Conservation (phyloP, 2,888 invertebrate species). For the Nephrotoma appendiculata region DNA sequence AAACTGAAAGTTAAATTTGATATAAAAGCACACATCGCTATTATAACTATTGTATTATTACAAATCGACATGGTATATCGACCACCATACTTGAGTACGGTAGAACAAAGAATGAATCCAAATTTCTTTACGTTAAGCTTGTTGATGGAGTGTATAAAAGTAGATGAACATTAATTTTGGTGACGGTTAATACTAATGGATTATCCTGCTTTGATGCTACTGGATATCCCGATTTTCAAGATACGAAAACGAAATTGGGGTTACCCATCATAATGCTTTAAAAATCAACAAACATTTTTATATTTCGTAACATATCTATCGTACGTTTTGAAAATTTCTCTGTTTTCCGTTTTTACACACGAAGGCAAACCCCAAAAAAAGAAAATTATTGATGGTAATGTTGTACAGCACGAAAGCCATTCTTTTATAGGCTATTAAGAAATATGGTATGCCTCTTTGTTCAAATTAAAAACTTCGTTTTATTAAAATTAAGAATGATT, state of each 20-base stretch:
- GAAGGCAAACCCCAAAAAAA: neutral
- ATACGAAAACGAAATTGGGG: neutral
- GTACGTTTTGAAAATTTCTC: neutral
- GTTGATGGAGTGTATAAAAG: neutral
- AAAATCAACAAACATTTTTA: neutral
- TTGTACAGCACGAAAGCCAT: neutral
- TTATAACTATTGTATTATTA: neutral
- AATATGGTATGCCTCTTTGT: neutral
- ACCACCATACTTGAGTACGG: neutral
- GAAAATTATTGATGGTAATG: neutral
- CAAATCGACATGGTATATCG: neutral
- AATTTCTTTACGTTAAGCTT: neutral
- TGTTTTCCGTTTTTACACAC: neutral
- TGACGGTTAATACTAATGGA: neutral
- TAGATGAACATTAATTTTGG: neutral
- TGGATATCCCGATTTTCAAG: neutral
- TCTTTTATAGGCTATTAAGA: neutral
- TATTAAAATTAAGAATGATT: neutral
- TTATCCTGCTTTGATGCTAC: neutral
- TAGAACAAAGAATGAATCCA: neutral
- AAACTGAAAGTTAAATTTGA: neutral
- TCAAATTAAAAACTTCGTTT: neutral
- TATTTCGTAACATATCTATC: neutral
- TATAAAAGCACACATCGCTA: neutral
- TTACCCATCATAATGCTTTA: neutral